phyloP scores from a whole-genome alignment of 2,888 invertebrate genomes.

The Eupithecia subfuscata region DNA sequence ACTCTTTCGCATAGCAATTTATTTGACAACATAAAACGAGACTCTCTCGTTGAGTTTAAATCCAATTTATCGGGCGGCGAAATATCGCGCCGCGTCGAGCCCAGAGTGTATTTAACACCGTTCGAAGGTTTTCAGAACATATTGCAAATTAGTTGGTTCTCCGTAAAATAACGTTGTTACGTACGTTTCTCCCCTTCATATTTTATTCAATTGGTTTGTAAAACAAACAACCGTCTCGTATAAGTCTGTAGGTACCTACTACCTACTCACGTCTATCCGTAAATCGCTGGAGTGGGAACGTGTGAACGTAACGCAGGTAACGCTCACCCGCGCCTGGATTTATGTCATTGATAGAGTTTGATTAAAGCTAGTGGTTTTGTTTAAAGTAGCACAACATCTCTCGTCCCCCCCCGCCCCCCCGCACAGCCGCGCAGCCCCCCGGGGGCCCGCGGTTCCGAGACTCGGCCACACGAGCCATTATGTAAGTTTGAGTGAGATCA shows the following conservation, averaged over 20 bases:
- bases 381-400: too few species aligned
- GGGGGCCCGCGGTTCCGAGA: too few species aligned
- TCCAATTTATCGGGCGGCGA: not conserved
- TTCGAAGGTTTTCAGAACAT: not conserved
- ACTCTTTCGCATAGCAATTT: not conserved
- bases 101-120: not conserved
- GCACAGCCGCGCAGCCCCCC: too few species aligned
- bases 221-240: not conserved
- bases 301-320: too few species aligned
- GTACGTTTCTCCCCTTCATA: not conserved
- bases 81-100: not conserved
- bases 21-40: not conserved
- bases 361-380: too few species aligned
- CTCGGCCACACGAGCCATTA: too few species aligned
- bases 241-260: too few species aligned
- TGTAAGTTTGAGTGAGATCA: too few species aligned
- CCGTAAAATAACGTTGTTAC: not conserved
- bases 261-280: too few species aligned
- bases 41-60: not conserved
- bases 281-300: too few species aligned
- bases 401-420: too few species aligned
- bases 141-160: not conserved
- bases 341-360: too few species aligned
- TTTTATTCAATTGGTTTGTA: not conserved
- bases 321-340: not conserved